These are phyloP conservation scores for Platysternon megacephalum DNA, from an alignment of 2,113 vertebrate species.

Conservation along the genomic window DNA sequence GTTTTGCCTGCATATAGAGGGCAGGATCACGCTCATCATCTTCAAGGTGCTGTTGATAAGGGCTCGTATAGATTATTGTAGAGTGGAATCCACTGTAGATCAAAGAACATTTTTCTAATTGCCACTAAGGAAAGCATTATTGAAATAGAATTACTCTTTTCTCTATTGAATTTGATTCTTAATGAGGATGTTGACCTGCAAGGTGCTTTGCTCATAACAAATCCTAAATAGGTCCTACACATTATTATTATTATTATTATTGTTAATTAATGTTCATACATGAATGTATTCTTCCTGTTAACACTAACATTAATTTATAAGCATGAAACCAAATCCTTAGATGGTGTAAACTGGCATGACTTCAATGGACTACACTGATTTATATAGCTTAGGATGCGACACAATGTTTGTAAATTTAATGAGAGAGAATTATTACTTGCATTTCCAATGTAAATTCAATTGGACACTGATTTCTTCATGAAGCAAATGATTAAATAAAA, in stretches of 20 bases:
- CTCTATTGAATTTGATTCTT: not conserved
- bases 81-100: too few relatives aligned
- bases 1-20: not conserved
- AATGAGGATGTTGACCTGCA: not conserved
- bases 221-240: not conserved
- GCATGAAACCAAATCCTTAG: not conserved
- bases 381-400: slow-evolving; percentile 13
- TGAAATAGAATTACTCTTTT: not conserved
- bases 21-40: too few relatives aligned
- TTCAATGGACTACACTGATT: not conserved
- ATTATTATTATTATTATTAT: not conserved
- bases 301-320: slow-evolving; percentile 27
- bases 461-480: slow-evolving; percentile 13
- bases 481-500: not conserved
- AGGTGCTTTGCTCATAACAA: not conserved
- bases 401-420: not conserved
- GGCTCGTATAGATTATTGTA: too few relatives aligned
- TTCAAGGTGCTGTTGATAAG: too few relatives aligned
- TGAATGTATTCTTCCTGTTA: not conserved
- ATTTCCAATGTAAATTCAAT: not conserved
- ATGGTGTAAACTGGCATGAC: not conserved
- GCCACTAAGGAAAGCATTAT: not conserved
- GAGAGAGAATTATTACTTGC: slow-evolving; percentile 5
- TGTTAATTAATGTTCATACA: not conserved
- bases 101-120: too few relatives aligned